Percentiles rank a stretch among this genome's conserved stretches.
Conservation (phyloP, 1,140 invertebrate species). For the Apis dorsata region DNA sequence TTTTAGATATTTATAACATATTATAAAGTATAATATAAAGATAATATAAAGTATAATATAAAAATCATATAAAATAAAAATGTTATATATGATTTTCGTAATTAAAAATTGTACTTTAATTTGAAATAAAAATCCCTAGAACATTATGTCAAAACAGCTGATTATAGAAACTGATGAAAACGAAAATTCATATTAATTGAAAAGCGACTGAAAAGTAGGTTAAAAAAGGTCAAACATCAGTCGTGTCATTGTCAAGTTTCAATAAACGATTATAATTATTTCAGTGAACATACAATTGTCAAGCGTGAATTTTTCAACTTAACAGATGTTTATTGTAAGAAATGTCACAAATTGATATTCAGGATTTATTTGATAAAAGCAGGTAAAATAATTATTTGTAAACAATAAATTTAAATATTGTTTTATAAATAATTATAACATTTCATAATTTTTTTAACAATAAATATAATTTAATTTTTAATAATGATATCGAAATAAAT, state of each 20-base stretch:
- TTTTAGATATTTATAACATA: not conserved
- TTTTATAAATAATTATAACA: not conserved
- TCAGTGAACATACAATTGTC: constrained; percentile 30
- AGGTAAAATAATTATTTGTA: constrained; percentile 66
- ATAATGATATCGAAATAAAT: constrained; percentile 1
- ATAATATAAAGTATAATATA: not conserved
- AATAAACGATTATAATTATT: constrained; percentile 25
- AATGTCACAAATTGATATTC: constrained; percentile 79
- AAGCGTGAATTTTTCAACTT: constrained; percentile 51
- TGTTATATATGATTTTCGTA: not conserved
- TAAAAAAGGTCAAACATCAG: constrained; percentile 52
- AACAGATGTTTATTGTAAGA: constrained; percentile 78
- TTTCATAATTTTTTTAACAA: not conserved
- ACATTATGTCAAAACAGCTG: constrained; percentile 57
- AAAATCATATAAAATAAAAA: constrained; percentile 1
- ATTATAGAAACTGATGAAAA: constrained; percentile 57
- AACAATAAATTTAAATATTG: constrained; percentile 19
- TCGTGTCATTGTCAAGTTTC: constrained; percentile 14
- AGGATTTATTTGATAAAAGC: constrained; percentile 77
- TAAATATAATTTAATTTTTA: not conserved
- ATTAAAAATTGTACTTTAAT: constrained; percentile 2
- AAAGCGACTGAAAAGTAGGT: constrained; percentile 59
- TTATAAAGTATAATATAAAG: not conserved
- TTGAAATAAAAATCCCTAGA: constrained; percentile 54
- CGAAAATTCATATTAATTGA: constrained; percentile 58